phyloP scores from a whole-genome alignment of 2,888 invertebrate species.

The Parnassius orleans region DNA sequence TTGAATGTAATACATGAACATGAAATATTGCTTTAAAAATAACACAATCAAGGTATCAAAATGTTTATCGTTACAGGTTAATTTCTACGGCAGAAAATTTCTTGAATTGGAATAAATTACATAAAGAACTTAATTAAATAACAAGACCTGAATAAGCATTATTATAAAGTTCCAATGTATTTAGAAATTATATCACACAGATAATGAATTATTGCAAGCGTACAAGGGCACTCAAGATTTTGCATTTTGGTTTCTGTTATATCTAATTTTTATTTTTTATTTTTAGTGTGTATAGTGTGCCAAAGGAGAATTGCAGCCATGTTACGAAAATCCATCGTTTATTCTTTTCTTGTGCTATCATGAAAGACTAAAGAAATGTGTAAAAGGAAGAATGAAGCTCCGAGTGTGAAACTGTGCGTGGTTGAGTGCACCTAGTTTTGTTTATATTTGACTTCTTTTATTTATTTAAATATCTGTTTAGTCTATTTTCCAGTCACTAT shows the following conservation, averaged over 20 bases:
- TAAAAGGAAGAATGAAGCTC: constrained; percentile 22
- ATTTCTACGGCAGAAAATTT: too few species aligned
- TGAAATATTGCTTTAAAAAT: too few species aligned
- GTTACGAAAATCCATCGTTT: constrained; percentile 21
- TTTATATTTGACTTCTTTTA: constrained; percentile 29
- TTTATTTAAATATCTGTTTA: constrained; percentile 26
- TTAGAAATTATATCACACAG: background rate
- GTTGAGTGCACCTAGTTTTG: constrained; percentile 33
- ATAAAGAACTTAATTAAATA: too few species aligned
- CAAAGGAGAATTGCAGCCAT: constrained; percentile 44
- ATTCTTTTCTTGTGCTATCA: constrained; percentile 10
- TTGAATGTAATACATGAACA: too few species aligned
- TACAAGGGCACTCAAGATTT: constrained; percentile 33
- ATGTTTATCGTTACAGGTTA: too few species aligned
- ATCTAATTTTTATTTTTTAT: constrained; percentile 39
- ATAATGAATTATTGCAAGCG: background rate
- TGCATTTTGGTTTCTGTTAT: constrained; percentile 38
- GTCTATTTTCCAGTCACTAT: constrained; percentile 20
- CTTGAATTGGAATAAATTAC: too few species aligned
- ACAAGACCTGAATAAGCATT: too few species aligned
- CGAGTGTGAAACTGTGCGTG: constrained; percentile 30
- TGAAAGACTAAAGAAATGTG: constrained; percentile 19
- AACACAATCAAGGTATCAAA: too few species aligned
- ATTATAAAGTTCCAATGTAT: too few species aligned
- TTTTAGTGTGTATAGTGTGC: constrained; percentile 47